Evolutionary conservation across 2,888 invertebrate genomes (phyloP).

Genomic region (Ctenicera cuprea): DNA sequence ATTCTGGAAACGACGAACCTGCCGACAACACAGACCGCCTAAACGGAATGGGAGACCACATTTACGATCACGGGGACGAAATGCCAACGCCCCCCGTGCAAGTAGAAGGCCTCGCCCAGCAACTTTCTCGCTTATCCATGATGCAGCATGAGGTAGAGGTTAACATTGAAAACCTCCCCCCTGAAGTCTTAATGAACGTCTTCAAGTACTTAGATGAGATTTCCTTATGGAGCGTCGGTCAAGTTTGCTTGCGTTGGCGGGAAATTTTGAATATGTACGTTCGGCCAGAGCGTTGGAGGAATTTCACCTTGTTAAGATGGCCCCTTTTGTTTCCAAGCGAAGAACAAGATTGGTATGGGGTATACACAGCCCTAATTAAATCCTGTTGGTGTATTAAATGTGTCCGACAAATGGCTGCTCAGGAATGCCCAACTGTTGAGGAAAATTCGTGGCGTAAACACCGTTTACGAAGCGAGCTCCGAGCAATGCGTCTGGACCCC

Average conservation of each 20-base stretch:
- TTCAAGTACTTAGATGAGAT: slow-evolving; percentile 94
- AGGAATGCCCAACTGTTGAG: slow-evolving; percentile 80
- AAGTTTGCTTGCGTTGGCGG: slow-evolving; percentile 91
- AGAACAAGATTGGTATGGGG: slow-evolving; percentile 87
- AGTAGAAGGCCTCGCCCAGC: slow-evolving; percentile 58
- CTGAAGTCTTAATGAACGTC: slow-evolving; percentile 85
- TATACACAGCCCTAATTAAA: slow-evolving; percentile 81
- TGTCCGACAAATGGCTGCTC: slow-evolving; percentile 88
- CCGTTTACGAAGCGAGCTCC: slow-evolving; percentile 85
- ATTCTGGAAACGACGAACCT: slow-evolving; percentile 97
- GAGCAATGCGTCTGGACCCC: slow-evolving; percentile 83
- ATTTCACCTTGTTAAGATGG: slow-evolving; percentile 86
- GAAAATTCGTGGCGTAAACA: slow-evolving; percentile 90
- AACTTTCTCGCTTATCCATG: slow-evolving; percentile 58
- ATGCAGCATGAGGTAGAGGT: slow-evolving; percentile 57
- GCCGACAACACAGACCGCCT: slow-evolving; percentile 76
- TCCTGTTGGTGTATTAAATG: slow-evolving; percentile 92
- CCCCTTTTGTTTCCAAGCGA: slow-evolving; percentile 84
- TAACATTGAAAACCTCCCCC: slow-evolving; percentile 64
- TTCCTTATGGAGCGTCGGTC: slow-evolving; percentile 91
- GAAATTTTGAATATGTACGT: slow-evolving; percentile 84
- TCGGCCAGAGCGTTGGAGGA: slow-evolving; percentile 87
- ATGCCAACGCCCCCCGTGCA: slow-evolving; percentile 53
- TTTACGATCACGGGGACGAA: slow-evolving; percentile 52
- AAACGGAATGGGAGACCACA: slow-evolving; percentile 46